Evolutionary conservation across 2,113 vertebrate genomes (phyloP), one percentile per base, ranked within the genome.

Genomic region (Ornithorhynchus anatinus): DNA sequence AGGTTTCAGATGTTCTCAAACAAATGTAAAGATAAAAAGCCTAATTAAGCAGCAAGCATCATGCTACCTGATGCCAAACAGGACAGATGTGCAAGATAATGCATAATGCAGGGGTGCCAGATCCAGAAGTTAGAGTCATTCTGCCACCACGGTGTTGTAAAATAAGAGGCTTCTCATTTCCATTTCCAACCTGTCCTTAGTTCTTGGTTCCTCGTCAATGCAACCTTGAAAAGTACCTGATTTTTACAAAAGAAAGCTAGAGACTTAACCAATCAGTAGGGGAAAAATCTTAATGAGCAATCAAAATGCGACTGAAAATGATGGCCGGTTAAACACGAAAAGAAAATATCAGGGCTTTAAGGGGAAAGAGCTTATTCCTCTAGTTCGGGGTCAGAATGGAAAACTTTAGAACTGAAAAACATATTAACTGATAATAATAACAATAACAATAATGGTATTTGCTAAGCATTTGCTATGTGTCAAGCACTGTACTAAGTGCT

Each of bases 1-100:
- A 93, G 86, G 85, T 86, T 93, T 92, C 92, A 88, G 92, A 94
- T 93, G 89, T 92, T 90, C 90, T 85, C 89, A 92, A 94, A 94
- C 86, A 89, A 94, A 90, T 83, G 86, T 85, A 92, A 90, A 94
- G 89, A 92, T 92, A 92, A 93, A 85, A 91, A 92, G 86, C 80
- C 91, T 94, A 96, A 96, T 96, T 96, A 95, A 94, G 90, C 91
- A 81, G 77, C 88, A 78, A 84, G 92, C 75, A 56, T 80, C 77
- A 75, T 72, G 88, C 86, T 79, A 61, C 90, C 77, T 77, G 85
- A 78, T 91, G 91, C 92, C 94, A 94, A 92, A 60, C 70, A 81
- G 87, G 87, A 90, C 94, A 96, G 95, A 94, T 95, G 94, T 77
- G 80, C 75, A 74, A 82, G 90, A 83, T 84, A 87, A 51, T 79